These are phyloP conservation scores for Coelopa frigida DNA, from an alignment of 1,140 invertebrate species.

Conservation along the genomic window DNA sequence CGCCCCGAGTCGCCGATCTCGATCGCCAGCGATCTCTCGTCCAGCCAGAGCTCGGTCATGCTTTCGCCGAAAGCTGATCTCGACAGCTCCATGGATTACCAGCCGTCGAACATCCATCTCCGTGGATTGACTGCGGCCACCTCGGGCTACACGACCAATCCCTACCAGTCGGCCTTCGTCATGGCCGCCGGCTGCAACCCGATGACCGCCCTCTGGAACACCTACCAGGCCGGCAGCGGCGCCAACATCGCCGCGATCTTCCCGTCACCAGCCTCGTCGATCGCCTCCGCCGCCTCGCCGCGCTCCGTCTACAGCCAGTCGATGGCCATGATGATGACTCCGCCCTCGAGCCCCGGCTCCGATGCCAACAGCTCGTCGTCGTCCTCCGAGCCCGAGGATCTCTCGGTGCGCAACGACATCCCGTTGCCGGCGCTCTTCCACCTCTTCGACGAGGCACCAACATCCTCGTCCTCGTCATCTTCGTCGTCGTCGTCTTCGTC, in stretches of 20 bases:
- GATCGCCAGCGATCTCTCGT: constrained; percentile 11
- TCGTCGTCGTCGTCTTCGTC: constrained; percentile 3
- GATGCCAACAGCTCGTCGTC: no score
- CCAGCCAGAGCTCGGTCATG: constrained; percentile 16
- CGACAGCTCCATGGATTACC: constrained; percentile 22
- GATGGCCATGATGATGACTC: constrained; percentile 41
- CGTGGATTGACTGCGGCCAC: constrained; percentile 30
- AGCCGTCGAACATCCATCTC: constrained; percentile 31
- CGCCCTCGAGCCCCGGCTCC: constrained; percentile 40
- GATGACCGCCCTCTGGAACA: constrained; percentile 36
- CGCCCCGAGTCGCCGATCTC: constrained; percentile 10
- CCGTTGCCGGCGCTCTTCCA: constrained; percentile 41
- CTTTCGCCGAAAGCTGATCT: constrained; percentile 26
- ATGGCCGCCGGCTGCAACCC: constrained; percentile 40
- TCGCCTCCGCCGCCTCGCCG: constrained; percentile 26
- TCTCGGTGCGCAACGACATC: constrained; percentile 39
- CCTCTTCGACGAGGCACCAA: constrained; percentile 33
- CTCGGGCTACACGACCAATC: constrained; percentile 31
- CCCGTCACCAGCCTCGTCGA: constrained; percentile 31
- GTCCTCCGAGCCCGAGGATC: constrained; percentile 38
- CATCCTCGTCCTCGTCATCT: constrained; percentile 7
- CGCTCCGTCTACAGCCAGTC: constrained; percentile 33
- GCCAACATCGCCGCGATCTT: constrained; percentile 22
- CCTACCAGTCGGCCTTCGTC: constrained; percentile 36
- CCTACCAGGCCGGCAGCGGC: constrained; percentile 26